These are phyloP conservation scores for Cynopterus sphinx DNA, from an alignment of 2,797 vertebrate species.

Conservation along the genomic window DNA sequence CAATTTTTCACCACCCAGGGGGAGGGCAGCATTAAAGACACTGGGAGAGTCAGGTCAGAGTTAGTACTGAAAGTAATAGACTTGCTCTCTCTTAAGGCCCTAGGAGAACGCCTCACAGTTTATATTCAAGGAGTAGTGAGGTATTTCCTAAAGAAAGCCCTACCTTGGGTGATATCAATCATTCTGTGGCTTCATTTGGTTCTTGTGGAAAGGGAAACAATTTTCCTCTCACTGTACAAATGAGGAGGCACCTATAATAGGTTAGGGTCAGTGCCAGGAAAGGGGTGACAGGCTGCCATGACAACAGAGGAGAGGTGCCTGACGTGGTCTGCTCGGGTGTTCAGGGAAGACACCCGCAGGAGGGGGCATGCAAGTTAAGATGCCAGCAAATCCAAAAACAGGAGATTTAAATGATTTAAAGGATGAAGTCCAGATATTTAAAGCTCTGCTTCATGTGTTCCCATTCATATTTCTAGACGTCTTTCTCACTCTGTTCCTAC, in stretches of 20 bases:
- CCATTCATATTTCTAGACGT: background rate
- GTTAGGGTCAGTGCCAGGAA: background rate
- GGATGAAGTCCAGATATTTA: background rate
- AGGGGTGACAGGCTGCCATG: fast-evolving
- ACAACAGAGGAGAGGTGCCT: no score
- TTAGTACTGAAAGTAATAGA: background rate
- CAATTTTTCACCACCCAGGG: background rate
- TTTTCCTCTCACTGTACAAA: background rate
- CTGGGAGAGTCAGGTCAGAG: background rate
- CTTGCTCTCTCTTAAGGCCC: background rate
- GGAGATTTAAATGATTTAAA: background rate
- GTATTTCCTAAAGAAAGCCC: background rate
- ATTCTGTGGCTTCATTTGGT: background rate
- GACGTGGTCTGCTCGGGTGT: background rate
- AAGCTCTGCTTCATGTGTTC: background rate
- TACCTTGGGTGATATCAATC: background rate
- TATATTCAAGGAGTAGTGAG: background rate
- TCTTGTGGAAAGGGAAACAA: background rate
- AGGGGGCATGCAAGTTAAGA: background rate
- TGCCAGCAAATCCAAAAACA: background rate
- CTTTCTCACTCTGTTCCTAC: background rate
- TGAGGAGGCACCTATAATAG: background rate
- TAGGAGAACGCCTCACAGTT: background rate
- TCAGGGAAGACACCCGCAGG: background rate
- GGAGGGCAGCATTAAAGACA: fast-evolving